Evolutionary conservation across 2,113 vertebrate species (phyloP).

Genomic region (Haemorhous mexicanus): DNA sequence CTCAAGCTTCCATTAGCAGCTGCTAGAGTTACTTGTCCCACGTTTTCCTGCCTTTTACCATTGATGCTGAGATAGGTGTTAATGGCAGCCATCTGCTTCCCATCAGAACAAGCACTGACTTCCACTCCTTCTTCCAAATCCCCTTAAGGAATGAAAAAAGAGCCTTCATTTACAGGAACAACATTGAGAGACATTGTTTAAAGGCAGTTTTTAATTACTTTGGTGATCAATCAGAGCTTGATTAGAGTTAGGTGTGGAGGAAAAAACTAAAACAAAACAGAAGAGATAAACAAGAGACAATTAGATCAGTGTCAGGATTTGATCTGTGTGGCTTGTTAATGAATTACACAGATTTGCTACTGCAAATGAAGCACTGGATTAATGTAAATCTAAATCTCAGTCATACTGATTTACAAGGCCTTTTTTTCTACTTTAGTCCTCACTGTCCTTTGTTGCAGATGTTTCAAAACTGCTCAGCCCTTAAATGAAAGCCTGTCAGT

Average conservation of each 20-base stretch:
- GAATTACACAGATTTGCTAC: background rate
- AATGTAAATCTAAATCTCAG: background rate
- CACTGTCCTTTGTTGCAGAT: background rate
- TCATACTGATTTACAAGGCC: background rate
- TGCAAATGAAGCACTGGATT: background rate
- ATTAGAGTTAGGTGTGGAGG: background rate
- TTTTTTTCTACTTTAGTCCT: background rate
- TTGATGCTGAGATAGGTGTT: slow-evolving; percentile 61
- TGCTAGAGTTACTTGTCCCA: slow-evolving; percentile 65
- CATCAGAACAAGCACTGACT: slow-evolving; percentile 63
- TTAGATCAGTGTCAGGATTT: background rate
- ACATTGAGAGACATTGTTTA: background rate
- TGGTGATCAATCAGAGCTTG: background rate
- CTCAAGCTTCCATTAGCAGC: slow-evolving; percentile 71
- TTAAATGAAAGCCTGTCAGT: background rate
- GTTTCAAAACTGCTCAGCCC: background rate
- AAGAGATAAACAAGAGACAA: background rate
- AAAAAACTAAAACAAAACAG: background rate
- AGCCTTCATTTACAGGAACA: background rate
- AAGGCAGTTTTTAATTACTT: background rate
- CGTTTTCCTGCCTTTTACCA: slow-evolving; percentile 15
- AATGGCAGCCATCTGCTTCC: slow-evolving; percentile 23
- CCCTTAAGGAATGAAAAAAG: slow-evolving; percentile 24
- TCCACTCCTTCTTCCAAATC: slow-evolving; percentile 70
- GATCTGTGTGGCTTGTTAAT: background rate